Evolutionary conservation across 2,797 vertebrate species (phyloP).

Genomic region (Astyanax mexicanus): DNA sequence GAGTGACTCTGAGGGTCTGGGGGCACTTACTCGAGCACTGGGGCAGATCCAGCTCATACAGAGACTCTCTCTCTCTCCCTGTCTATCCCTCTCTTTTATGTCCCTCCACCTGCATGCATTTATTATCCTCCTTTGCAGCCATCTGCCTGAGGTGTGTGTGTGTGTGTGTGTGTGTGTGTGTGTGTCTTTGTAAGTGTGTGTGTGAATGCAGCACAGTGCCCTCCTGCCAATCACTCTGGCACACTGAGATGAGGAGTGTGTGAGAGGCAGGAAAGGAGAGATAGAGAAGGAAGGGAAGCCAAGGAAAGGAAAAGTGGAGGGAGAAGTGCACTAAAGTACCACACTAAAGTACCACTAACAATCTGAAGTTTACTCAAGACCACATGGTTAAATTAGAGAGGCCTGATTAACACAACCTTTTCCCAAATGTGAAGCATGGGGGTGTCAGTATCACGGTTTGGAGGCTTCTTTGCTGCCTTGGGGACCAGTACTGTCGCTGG

Average conservation of each 20-base stretch:
- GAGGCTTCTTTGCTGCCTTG: too few relatives aligned
- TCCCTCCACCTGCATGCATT: conserved; percentile 39
- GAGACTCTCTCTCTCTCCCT: neutral
- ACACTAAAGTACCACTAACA: too few relatives aligned
- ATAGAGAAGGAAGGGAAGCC: neutral
- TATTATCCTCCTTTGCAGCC: conserved; percentile 65
- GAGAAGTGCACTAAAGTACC: too few relatives aligned
- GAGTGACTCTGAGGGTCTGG: neutral
- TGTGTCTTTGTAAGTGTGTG: neutral
- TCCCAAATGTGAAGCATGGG: too few relatives aligned
- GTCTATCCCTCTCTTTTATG: too few relatives aligned
- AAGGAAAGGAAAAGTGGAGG: neutral
- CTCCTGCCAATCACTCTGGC: conserved; percentile 15
- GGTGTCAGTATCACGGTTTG: too few relatives aligned
- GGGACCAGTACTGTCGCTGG: too few relatives aligned
- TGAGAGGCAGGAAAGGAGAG: neutral
- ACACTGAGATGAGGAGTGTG: neutral
- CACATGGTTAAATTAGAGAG: too few relatives aligned
- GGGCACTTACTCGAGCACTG: neutral
- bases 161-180: neutral
- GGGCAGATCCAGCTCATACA: neutral
- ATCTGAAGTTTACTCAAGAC: too few relatives aligned
- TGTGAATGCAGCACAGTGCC: conserved; percentile 1
- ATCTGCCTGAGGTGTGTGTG: neutral
- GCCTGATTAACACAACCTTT: too few relatives aligned